Conservation (phyloP, 1,140 invertebrate genomes). For the Pentalonia nigronervosa region DNA sequence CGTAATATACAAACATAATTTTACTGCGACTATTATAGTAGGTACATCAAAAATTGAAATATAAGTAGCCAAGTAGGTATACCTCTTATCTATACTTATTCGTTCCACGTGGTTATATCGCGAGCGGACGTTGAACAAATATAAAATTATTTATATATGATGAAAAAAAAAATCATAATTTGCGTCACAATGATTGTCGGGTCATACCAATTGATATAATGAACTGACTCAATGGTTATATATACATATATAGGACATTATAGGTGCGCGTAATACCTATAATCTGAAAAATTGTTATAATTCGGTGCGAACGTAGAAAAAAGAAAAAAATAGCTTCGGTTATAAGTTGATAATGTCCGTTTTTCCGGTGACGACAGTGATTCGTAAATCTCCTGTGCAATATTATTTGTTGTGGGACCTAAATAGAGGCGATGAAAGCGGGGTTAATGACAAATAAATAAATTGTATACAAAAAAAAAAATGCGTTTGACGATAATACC, state of each 20-base stretch:
- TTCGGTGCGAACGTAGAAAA: neutral
- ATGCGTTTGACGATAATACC: neutral
- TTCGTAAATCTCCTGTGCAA: conserved; percentile 9
- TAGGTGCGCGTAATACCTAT: neutral
- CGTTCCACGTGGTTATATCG: neutral
- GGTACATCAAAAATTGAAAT: neutral
- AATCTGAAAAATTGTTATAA: conserved; percentile 7
- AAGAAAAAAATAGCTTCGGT: neutral
- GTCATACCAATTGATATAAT: neutral
- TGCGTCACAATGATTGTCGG: neutral
- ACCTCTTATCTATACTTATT: neutral
- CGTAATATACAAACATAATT: neutral
- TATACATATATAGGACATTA: neutral
- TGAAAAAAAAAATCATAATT: neutral
- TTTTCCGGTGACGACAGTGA: neutral
- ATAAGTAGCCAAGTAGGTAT: neutral
- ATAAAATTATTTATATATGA: neutral
- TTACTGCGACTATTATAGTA: neutral
- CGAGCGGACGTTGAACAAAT: neutral
- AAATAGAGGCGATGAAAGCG: neutral
- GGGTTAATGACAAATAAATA: neutral
- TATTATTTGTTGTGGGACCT: neutral
- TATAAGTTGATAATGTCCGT: neutral
- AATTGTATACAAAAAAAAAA: neutral
- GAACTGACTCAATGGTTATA: conserved; percentile 10